Evolutionary conservation across 1,140 invertebrate genomes (phyloP).

Genomic region (Lepidotrigona ventralis): DNA sequence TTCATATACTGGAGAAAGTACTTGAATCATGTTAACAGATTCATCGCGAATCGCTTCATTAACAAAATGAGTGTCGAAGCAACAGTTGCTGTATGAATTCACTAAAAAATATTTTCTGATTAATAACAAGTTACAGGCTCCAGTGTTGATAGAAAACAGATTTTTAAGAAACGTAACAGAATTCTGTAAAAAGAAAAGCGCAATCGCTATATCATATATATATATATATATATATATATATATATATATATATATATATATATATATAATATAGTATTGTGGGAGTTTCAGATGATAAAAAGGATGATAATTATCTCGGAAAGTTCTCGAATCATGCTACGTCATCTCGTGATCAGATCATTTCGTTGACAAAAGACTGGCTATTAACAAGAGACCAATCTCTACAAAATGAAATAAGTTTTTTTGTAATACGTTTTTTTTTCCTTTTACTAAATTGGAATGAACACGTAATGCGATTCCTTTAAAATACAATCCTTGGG

Average conservation of each 20-base stretch:
- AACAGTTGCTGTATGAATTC: background rate
- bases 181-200: background rate
- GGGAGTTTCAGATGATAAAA: background rate
- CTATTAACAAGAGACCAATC: background rate
- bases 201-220: background rate
- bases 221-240: background rate
- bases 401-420: background rate
- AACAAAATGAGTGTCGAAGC: background rate
- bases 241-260: background rate
- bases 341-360: slow-evolving; percentile 1
- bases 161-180: background rate
- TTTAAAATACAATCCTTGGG: background rate
- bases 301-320: background rate
- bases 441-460: background rate
- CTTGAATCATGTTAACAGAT: background rate
- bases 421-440: background rate
- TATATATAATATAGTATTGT: too few species aligned
- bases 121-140: background rate
- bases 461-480: rapidly evolving
- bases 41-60: background rate
- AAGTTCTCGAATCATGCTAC: slow-evolving; percentile 7
- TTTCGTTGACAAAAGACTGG: background rate
- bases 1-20: background rate
- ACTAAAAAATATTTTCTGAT: background rate
- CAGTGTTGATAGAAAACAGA: background rate